Conservation (phyloP, 2,888 invertebrate species). For the Stenotaenia linearis region DNA sequence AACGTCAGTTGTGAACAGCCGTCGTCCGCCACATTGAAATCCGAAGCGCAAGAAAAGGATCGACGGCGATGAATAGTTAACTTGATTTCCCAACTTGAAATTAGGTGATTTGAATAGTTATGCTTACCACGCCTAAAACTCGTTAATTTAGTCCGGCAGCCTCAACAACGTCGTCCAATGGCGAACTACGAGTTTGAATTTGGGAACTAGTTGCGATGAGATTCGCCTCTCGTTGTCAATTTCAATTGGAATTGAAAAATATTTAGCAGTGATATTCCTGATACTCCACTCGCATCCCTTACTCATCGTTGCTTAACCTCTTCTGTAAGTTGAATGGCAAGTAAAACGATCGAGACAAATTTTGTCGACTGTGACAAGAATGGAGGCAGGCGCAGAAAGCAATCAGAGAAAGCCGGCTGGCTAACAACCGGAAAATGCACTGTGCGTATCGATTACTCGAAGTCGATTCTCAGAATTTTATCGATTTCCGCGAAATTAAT, state of each 20-base stretch:
- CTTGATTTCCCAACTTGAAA: neutral
- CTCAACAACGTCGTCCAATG: neutral
- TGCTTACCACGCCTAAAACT: constrained; percentile 1
- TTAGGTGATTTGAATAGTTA: neutral
- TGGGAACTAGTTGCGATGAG: neutral
- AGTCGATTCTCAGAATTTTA: too few species aligned
- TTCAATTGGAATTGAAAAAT: neutral
- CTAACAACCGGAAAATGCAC: neutral
- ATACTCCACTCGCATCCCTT: constrained; percentile 20
- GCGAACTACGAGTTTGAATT: constrained; percentile 4
- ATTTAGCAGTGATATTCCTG: constrained; percentile 6
- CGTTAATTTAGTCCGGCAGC: constrained; percentile 9
- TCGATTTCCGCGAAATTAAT: too few species aligned
- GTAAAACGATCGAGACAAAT: neutral
- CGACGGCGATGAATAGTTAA: neutral
- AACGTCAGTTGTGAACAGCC: neutral
- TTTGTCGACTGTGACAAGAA: neutral
- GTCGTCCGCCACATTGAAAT: neutral
- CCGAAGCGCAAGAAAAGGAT: neutral
- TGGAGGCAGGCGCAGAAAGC: neutral
- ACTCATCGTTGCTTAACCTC: constrained; percentile 12
- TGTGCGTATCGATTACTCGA: neutral
- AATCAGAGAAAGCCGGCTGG: neutral
- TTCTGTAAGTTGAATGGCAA: neutral
- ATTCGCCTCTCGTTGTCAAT: constrained; percentile 10